Percentiles rank a stretch among this genome's conserved stretches.
Conservation (phyloP, 1,140 invertebrate genomes). For the Piezodorus guildinii region DNA sequence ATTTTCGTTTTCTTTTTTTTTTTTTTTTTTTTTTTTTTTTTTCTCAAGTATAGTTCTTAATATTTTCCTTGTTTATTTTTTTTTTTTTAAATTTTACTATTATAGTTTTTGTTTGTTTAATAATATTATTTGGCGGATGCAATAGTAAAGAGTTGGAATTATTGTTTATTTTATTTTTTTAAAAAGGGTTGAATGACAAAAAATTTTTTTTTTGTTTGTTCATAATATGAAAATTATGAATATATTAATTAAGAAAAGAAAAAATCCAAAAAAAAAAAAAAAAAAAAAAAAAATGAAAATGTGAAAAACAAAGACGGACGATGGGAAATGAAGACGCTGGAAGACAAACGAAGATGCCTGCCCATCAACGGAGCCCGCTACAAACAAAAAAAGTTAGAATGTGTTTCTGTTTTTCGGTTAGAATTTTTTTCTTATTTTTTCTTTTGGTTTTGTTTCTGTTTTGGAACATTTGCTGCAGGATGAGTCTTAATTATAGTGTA, state of each 20-base stretch:
- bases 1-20: background rate
- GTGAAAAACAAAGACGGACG: background rate
- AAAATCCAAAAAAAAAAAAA: too few species aligned
- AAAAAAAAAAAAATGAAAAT: background rate
- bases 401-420: slow-evolving; percentile 20
- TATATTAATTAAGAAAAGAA: background rate
- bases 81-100: too few species aligned
- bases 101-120: too few species aligned
- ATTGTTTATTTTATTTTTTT: too few species aligned
- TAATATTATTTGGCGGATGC: background rate
- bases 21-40: slow-evolving; percentile 8
- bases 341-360: background rate
- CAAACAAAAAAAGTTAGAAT: slow-evolving; percentile 11
- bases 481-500: background rate
- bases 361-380: background rate
- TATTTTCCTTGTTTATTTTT: background rate
- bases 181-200: too few species aligned
- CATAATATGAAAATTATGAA: too few species aligned
- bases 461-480: slow-evolving; percentile 4
- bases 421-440: slow-evolving; percentile 12
- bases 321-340: background rate
- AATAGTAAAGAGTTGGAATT: background rate
- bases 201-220: too few species aligned
- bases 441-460: background rate
- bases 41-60: background rate